Conservation (phyloP, 2,797 vertebrate genomes). For the Sphenodon punctatus region DNA sequence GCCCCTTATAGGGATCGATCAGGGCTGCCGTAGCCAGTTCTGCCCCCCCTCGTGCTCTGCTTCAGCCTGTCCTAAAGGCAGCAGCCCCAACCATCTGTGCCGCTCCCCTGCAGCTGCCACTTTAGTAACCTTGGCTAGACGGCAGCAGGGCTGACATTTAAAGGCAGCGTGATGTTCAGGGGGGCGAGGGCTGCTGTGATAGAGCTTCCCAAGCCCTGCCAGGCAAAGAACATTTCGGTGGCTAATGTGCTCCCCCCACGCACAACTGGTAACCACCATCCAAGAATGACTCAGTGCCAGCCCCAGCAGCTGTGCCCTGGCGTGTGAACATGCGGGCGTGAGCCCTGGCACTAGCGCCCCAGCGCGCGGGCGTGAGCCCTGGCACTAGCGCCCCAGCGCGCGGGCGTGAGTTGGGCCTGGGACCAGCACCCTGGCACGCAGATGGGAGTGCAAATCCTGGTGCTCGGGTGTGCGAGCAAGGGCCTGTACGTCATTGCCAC, state of each 20-base stretch:
- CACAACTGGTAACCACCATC: too few species aligned
- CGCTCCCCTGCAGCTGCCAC: constrained; percentile 39
- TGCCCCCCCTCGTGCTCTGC: background rate
- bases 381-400: background rate
- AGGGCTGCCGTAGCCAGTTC: too few species aligned
- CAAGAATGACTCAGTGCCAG: background rate
- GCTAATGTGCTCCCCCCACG: background rate
- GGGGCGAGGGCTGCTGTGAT: constrained; percentile 3
- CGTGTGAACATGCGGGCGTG: background rate
- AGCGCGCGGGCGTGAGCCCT: background rate
- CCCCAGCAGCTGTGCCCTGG: too few species aligned
- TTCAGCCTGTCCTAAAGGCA: background rate
- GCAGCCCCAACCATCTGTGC: too few species aligned
- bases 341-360: background rate
- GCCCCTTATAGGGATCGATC: too few species aligned
- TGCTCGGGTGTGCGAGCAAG: too few species aligned
- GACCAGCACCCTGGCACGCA: background rate
- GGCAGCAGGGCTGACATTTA: constrained; percentile 58
- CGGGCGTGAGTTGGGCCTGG: background rate
- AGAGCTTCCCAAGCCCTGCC: background rate
- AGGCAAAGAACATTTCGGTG: background rate
- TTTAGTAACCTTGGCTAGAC: constrained; percentile 34
- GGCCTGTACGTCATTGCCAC: too few species aligned
- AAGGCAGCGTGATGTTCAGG: constrained; percentile 29
- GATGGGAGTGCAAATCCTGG: background rate